These are phyloP conservation scores for Bubo scandiacus DNA, from an alignment of 2,113 vertebrate species.

Conservation along the genomic window DNA sequence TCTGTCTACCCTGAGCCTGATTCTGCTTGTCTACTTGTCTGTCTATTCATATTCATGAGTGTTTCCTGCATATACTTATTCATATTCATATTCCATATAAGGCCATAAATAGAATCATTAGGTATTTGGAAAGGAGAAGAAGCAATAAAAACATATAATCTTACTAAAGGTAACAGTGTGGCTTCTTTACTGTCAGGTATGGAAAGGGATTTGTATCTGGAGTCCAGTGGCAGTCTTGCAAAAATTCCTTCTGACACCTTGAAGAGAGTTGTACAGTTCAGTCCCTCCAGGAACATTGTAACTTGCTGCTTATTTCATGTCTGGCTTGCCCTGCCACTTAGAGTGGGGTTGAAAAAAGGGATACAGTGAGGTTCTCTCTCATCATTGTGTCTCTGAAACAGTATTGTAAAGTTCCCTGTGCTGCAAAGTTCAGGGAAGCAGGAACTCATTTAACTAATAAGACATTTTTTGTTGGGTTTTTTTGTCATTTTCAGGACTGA, in stretches of 20 bases:
- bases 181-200: background rate
- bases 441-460: background rate
- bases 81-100: background rate
- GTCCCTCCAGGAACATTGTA: background rate
- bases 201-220: background rate
- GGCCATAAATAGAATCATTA: background rate
- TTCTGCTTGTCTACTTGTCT: background rate
- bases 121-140: background rate
- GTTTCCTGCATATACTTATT: background rate
- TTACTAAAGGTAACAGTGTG: background rate
- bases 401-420: background rate
- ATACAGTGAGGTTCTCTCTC: background rate
- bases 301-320: background rate
- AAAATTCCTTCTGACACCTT: background rate
- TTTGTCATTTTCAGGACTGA: background rate
- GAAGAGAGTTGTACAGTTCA: background rate
- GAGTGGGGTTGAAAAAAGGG: background rate
- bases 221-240: background rate
- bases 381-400: background rate
- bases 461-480: background rate
- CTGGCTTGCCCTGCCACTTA: background rate
- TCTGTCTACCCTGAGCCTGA: background rate
- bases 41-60: background rate
- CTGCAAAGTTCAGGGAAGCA: background rate
- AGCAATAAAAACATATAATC: background rate